Evolutionary conservation across 2,113 vertebrate species (phyloP), one percentile per base, ranked within the genome.

Genomic region (Muntiacus reevesi): DNA sequence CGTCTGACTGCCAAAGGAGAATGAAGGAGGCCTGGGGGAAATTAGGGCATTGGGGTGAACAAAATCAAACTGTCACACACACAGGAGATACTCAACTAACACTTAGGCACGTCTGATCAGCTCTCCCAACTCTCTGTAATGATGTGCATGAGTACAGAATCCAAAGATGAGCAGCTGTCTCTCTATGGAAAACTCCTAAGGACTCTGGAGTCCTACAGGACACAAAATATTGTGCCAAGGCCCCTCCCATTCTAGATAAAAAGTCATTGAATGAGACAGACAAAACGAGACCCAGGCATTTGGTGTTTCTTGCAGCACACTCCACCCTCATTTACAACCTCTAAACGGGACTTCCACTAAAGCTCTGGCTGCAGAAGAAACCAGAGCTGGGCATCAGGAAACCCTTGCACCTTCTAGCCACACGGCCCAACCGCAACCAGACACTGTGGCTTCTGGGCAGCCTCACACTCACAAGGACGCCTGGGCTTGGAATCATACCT

Each of bases 31-130:
- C n/a, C 67, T 36, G 36, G 71, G 36, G 40, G 19, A 74, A 74
- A 43, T 40, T 25, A 43, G 2, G 21, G 25, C 0, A 0, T 43
- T 43, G 71, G 40, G 36, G 25, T 43, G 21, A 74, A 43, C 21
- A 74, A 40, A 43, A 25, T 43, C 36, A 6, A 43, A 74, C 21
- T 9, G 36, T 74, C 71, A 23, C 36, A 40, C 5, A 74, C 36
- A 43, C 36, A 74, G 71, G 5, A 74, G 71, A 74, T 25, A 43
- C 2, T 40, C 71, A 74, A 3, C 36, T 10, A 74, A 40, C 71
- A 74, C 71, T 43, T 74, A 74, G 67, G 36, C 36, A 40, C 1
- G 0, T 25, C 36, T 25, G 21, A 21, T 10, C 21, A 40, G 71
- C 25, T 74, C 36, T 74, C 21, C 14, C 36, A 74, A 74, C 36